Evolutionary conservation across 2,888 invertebrate species (phyloP).

Genomic region (Tipula confusa): DNA sequence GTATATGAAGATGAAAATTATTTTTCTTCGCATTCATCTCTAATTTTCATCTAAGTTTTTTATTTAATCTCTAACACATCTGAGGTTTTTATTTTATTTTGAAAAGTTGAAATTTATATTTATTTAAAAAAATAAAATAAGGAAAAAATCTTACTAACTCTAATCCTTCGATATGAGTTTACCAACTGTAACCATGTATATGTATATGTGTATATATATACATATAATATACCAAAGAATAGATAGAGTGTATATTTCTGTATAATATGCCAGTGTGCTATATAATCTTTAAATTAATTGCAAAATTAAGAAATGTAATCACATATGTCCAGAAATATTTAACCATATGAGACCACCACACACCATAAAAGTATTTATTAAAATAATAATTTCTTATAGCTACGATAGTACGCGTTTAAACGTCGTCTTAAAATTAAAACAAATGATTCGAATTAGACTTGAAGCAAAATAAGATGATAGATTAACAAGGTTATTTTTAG

Average conservation of each 20-base stretch:
- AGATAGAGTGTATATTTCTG: background rate
- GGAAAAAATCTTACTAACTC: background rate
- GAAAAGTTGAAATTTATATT: background rate
- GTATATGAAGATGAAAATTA: background rate
- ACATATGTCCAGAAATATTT: background rate
- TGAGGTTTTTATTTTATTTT: slow-evolving; percentile 20
- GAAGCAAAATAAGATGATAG: background rate
- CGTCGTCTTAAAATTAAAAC: background rate
- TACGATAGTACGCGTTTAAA: background rate
- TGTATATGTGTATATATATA: no score
- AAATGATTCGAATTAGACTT: background rate
- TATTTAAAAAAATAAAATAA: background rate
- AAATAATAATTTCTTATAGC: background rate
- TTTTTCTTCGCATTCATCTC: background rate
- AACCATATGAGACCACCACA: background rate
- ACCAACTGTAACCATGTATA: background rate
- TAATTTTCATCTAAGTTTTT: slow-evolving; percentile 20
- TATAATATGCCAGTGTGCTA: background rate
- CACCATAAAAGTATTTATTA: background rate
- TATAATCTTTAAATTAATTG: background rate
- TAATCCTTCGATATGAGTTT: background rate
- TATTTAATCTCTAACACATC: slow-evolving; percentile 20
- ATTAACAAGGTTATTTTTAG: background rate
- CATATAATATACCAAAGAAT: no score
- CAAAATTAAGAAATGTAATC: background rate